Percentiles rank a stretch among this genome's conserved stretches.
phyloP scores from a whole-genome alignment of 2,113 vertebrate species.

The Microtus oregoni region DNA sequence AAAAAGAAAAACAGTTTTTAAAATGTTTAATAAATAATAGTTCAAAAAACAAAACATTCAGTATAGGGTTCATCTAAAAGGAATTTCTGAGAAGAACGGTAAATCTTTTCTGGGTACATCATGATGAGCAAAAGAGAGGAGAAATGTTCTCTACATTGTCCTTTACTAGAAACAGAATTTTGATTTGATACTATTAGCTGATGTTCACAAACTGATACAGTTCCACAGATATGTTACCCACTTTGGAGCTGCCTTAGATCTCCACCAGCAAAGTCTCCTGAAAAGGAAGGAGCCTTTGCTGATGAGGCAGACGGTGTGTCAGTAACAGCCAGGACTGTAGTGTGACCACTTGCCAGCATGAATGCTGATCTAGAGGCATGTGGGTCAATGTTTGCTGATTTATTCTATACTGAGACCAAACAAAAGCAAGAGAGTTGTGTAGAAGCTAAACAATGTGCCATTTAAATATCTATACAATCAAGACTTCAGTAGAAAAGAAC shows the following conservation, averaged over 20 bases:
- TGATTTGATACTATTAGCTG: neutral
- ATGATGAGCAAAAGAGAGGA: neutral
- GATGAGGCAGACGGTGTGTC: neutral
- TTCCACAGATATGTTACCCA: neutral
- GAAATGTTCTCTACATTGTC: neutral
- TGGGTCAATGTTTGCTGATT: neutral
- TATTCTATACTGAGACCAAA: neutral
- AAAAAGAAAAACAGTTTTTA: neutral
- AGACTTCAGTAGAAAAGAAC: neutral
- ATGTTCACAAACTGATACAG: neutral
- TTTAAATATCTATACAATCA: neutral
- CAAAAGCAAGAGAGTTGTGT: neutral
- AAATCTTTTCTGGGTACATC: neutral
- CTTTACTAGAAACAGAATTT: neutral
- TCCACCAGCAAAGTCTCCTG: neutral
- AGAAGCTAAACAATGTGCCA: neutral
- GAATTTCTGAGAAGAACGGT: neutral
- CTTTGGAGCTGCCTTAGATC: neutral
- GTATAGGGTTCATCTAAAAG: neutral
- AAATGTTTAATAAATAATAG: neutral
- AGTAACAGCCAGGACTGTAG: neutral
- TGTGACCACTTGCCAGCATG: conserved; percentile 5
- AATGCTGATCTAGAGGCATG: neutral
- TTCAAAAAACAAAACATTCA: neutral
- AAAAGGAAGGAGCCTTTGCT: neutral